Base-by-base conservation (phyloP, 2,888 invertebrate species). In the Nemapogon koenigi region DNA sequence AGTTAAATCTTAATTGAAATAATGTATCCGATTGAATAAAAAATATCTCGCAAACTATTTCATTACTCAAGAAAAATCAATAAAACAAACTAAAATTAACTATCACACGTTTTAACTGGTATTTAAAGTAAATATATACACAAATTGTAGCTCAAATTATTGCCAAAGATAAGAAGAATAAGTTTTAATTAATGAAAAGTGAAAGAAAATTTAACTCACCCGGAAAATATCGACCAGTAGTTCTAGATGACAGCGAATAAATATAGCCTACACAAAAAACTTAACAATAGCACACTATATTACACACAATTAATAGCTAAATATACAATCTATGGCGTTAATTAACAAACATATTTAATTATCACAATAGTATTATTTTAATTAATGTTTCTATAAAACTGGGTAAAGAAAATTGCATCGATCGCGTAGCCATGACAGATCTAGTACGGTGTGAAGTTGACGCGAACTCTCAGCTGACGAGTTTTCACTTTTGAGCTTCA, bases 391-490 rank as follows among this genome's bases (percentile, higher is more conserved):
- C 17, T 37, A 6, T 37, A 28, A 8, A 10, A 15, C 3, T 37
- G 27, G 3, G n/a, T n/a, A n/a, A n/a, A n/a, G n/a, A n/a, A n/a
- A n/a, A n/a, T n/a, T n/a, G n/a, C n/a, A 76, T 76, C 73, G 76
- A 76, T 76, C 72, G 71, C 55, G 64, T 46, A 59, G 72, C 75
- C 76, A 76, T 76, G 76, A 73, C 75, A 75, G 73, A 59, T 63
- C 57, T 57, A 56, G 53, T 65, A 62, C 59, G 59, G 54, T 43
- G 48, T 62, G 73, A 76, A 76, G 65, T 64, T 52, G 45, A 53
- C 33, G 49, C 59, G 49, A 39, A 61, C 62, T 66, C 76, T 63
- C 76, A 76, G 76, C 76, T 76, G 76, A 76, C 73, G 65, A n/a
- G n/a, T n/a, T n/a, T n/a, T n/a, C n/a, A n/a, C n/a, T n/a, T n/a